Base-by-base conservation (phyloP, 2,888 invertebrate species). In the Lepidocyrtoides sp. region DNA sequence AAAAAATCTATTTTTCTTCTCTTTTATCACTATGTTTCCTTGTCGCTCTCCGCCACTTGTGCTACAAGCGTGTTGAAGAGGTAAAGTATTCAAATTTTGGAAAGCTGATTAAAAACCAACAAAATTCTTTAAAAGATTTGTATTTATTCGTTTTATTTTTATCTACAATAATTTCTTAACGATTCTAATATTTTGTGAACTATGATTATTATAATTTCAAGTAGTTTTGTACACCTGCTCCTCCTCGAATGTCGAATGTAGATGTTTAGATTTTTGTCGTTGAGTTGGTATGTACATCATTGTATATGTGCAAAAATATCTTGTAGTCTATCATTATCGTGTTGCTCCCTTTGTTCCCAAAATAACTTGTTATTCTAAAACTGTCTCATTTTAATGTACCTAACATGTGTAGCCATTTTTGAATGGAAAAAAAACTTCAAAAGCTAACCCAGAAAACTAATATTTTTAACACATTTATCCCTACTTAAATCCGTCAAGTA, bases 31-130 rank as follows among this genome's bases (percentile, higher is more conserved):
- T 83, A 93, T 94, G 93, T 94, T 92, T 93, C 92, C 93, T 91
- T 92, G 93, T 92, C 89, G 92, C 93, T 92, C 93, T 93, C 92
- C 93, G 89, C 83, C 91, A 91, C 91, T 92, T 92, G 57, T 87
- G 85, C 92, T 69, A 90, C 93, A 93, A 94, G 94, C 94, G 93
- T 89, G 92, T 94, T 92, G 94, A 94, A 94, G 94, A 94, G 94
- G 94, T 94, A 94, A 94, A 89, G 91, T 93, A 86, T 44, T 81
- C 36, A 81, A 79, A 57, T 81, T 88, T 87, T 63, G 41, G 32
- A 63, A 88, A 81, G 36, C 26, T 81, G 81, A 81, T 54, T 79
- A 10, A 75, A 75, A 75, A 72, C 20, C 20, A 29, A 32, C 12
- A 75, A 75, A 75, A 44, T 26, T 26, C 72, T 66, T n/a, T 20